These are phyloP conservation scores for Muscicapa adusta DNA, from an alignment of 2,113 vertebrate species.

Conservation along the genomic window DNA sequence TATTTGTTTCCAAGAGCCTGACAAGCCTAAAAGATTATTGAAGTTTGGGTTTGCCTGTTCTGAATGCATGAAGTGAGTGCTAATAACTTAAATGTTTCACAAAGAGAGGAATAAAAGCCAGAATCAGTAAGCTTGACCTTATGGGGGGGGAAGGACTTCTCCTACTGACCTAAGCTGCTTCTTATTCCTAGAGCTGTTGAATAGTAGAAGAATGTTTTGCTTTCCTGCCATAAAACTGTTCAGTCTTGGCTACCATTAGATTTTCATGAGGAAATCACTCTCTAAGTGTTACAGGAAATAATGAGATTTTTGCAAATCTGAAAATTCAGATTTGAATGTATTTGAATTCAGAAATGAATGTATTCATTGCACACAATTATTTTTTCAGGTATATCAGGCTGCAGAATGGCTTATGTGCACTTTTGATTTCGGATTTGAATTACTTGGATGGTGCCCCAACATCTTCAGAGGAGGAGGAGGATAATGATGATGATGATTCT, in stretches of 20 bases:
- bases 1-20: neutral
- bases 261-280: neutral
- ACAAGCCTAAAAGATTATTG: neutral
- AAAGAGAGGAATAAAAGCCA: neutral
- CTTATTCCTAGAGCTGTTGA: neutral
- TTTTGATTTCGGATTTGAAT: conserved; percentile 92
- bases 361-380: neutral
- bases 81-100: neutral
- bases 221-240: neutral
- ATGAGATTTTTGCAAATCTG: neutral
- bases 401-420: conserved; percentile 85
- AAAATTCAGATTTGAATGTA: neutral
- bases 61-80: neutral
- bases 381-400: conserved; percentile 85
- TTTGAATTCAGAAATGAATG: too few relatives aligned
- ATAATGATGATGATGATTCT: neutral
- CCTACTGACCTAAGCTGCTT: neutral
- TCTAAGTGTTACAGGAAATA: neutral
- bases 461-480: conserved; percentile 73
- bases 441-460: conserved; percentile 65
- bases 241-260: neutral
- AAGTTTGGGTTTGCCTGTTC: neutral
- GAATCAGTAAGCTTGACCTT: neutral
- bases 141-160: neutral
- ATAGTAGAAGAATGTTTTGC: neutral